Base-by-base conservation (phyloP, 1,140 invertebrate genomes). In the Ceratina australensis region DNA sequence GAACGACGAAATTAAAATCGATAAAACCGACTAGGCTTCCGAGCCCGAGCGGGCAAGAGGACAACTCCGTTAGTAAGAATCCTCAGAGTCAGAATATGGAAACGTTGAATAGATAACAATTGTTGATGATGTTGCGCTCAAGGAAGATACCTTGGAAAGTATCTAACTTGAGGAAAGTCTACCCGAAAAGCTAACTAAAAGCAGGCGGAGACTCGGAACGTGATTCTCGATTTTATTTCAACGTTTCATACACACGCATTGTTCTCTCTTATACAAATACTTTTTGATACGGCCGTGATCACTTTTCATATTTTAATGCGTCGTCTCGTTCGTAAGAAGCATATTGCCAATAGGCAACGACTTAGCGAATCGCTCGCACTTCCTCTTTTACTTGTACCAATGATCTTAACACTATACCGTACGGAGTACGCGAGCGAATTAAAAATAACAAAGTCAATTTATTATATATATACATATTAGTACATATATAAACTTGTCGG, bases 1-100 rank as follows among this genome's bases (percentile, higher is more conserved):
- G 94, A 49, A 95, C 94, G 3, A 95, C 94, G 3, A 94, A 95
- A 88, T 86, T 95, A 56, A 95, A 95, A 86, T 93, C 90, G 10
- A 93, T 94, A n/a, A 93, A 93, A 77, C 87, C 92, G 1, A 33
- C 76, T 5, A 83, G 87, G 72, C 63, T 86, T 22, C 54, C 79
- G 3, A 89, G 88, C 59, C 74, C 67, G 3, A 71, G 60, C 22
- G 71, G 63, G 10, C 86, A 89, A 26, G 83, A 78, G 18, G 88
- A 89, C 20, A 75, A 75, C 33, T 42, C 33, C 66, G 61, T 85
- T 0, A 87, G 86, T 61, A 90, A 90, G 72, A 87, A 89, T 8
- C 88, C 84, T 56, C 82, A 87, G 20, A 81, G 76, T 3, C 84
- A 87, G 74, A 89, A 87, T 63, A 75, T 87, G 13, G 87, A 91